These are phyloP conservation scores for Neodiprion pinetum DNA, from an alignment of 1,140 invertebrate genomes.

Conservation along the genomic window DNA sequence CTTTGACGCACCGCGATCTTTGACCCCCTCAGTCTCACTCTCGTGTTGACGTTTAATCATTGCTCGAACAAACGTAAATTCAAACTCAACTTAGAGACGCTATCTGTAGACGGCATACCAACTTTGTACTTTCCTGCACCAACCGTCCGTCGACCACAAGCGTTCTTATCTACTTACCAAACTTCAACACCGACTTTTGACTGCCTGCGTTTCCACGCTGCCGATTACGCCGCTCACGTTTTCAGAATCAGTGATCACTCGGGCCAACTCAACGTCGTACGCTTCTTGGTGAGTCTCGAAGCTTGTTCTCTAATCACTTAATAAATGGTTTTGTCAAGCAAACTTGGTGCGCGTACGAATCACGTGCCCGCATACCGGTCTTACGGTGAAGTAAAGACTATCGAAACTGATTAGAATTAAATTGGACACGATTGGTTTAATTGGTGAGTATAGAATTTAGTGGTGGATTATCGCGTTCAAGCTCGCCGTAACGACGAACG, in stretches of 20 bases:
- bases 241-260: background rate
- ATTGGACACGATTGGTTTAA: too few species aligned
- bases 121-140: background rate
- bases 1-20: background rate
- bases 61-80: background rate
- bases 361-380: too few species aligned
- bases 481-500: too few species aligned
- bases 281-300: background rate
- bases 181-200: background rate
- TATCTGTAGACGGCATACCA: background rate
- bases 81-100: background rate
- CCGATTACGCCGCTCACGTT: background rate
- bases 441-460: too few species aligned
- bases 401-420: too few species aligned
- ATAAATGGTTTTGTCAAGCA: too few species aligned
- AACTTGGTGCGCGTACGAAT: too few species aligned
- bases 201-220: background rate
- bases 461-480: too few species aligned
- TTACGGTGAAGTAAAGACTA: too few species aligned
- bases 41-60: background rate
- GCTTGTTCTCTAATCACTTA: too few species aligned
- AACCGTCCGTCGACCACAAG: background rate
- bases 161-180: background rate
- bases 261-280: background rate
- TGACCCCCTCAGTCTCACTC: background rate